Percentiles rank a stretch among this genome's conserved stretches.
Evolutionary conservation across 1,140 invertebrate species (phyloP).

Genomic region (Carcinoscorpius rotundicauda): DNA sequence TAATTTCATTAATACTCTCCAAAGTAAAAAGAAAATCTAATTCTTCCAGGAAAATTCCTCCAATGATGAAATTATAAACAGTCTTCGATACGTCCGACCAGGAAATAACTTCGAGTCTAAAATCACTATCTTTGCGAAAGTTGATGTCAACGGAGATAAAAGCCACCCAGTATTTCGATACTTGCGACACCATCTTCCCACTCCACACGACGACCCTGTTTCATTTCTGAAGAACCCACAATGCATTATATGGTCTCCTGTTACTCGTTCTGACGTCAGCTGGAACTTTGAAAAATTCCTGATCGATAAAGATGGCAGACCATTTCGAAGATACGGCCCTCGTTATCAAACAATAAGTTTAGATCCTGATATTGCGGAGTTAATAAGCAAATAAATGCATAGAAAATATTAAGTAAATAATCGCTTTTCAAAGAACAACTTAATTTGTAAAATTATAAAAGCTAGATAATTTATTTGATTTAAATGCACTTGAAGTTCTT

Average conservation of each 20-base stretch:
- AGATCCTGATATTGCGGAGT: not conserved
- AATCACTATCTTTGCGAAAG: constrained; percentile 40
- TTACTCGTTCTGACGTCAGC: constrained; percentile 36
- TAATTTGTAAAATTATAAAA: no score
- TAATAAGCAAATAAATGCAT: no score
- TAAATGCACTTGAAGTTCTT: no score
- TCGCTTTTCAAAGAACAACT: no score
- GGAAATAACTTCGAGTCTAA: constrained; percentile 41
- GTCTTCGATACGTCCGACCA: constrained; percentile 43
- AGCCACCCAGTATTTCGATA: constrained; percentile 43
- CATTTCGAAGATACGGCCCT: constrained; percentile 37
- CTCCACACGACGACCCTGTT: constrained; percentile 22
- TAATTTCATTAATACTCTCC: no score
- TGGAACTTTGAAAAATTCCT: constrained; percentile 52
- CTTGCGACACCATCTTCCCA: constrained; percentile 31
- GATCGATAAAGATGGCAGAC: constrained; percentile 36
- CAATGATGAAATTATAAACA: constrained; percentile 39
- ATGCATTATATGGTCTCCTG: constrained; percentile 27
- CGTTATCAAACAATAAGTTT: not conserved
- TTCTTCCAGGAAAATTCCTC: constrained; percentile 25
- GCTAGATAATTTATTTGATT: no score
- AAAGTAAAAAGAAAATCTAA: no score
- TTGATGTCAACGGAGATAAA: constrained; percentile 45
- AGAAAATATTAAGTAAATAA: no score
- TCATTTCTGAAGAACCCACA: constrained; percentile 29